Evolutionary conservation across 2,888 invertebrate genomes (phyloP), one percentile per base, ranked within the genome.

Genomic region (Tryphoninae sp.): DNA sequence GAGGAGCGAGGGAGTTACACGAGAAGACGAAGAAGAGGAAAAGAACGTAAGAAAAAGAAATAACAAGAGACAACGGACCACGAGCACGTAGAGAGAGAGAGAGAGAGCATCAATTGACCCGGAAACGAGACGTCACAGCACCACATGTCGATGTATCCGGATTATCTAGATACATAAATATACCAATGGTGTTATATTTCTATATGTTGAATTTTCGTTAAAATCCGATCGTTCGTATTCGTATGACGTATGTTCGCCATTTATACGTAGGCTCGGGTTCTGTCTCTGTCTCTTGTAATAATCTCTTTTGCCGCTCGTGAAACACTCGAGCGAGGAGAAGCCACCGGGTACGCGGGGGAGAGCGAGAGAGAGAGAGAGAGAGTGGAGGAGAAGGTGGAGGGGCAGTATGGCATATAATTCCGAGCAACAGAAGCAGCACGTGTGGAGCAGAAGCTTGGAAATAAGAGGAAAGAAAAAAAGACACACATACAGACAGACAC

Each of bases 401-500:
- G 26, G 55, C 19, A 67, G 81, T 74, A 74, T 72, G 77, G 74
- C 82, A 80, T 78, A 80, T 84, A 80, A 82, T 84, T 84, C 81
- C 74, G 68, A 82, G 81, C 81, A 81, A 80, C 81, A 84, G 83
- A 83, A 81, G 84, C 86, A 88, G 87, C 89, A 89, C 89, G 90
- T 89, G 90, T 89, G 89, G 87, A 89, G 86, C 89, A 89, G 88
- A 89, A 89, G 88, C 87, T 82, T 74, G 58, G 67, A 72, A 65
- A 75, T 61, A 71, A 53, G 64, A 65, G 67, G 59, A 78, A 26
- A 62, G 61, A 65, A 71, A 73, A 62, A 64, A 26, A 67, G 22
- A 26, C 42, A 33, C 33, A 33, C 33, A 33, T 6, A 33, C 33
- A 33, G 33, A 33, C 33, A 33, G 33, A 4, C 6, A 33, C 33